phyloP scores from a whole-genome alignment of 2,888 invertebrate species.

The Orgyia antiqua region DNA sequence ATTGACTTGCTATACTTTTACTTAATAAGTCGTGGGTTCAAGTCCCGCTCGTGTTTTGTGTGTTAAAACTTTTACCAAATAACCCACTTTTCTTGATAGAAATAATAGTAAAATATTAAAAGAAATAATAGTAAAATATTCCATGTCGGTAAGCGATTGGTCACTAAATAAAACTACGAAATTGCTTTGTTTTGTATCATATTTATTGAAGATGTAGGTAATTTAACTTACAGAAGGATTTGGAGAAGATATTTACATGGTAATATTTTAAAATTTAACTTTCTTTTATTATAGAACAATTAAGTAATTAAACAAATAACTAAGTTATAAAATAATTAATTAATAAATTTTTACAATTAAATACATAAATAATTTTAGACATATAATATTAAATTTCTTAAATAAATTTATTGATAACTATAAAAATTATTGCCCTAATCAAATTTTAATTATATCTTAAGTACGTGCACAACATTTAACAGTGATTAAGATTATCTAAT shows the following conservation, averaged over 20 bases:
- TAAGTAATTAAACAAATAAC: slow-evolving; percentile 2
- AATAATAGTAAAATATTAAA: no score
- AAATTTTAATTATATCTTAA: slow-evolving; percentile 56
- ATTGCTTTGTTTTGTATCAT: slow-evolving; percentile 38
- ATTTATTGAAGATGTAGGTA: slow-evolving; percentile 72
- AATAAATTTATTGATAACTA: slow-evolving; percentile 34
- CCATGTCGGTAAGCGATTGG: no score
- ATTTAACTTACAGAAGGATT: slow-evolving; percentile 69
- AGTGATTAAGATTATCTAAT: slow-evolving; percentile 72
- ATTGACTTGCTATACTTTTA: no score
- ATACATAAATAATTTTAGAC: background rate
- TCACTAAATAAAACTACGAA: slow-evolving; percentile 8
- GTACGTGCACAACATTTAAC: slow-evolving; percentile 78
- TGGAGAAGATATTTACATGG: slow-evolving; percentile 71
- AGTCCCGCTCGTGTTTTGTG: no score
- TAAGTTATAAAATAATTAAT: background rate
- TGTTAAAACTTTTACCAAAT: no score
- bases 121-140: no score
- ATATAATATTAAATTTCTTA: slow-evolving; percentile 13
- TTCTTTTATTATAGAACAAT: slow-evolving; percentile 16
- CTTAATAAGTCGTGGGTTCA: no score
- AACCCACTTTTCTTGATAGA: no score
- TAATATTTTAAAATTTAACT: slow-evolving; percentile 52
- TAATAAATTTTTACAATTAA: background rate
- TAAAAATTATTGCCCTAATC: slow-evolving; percentile 69